These are phyloP conservation scores for Steinernema feltiae DNA, from an alignment of 1,140 invertebrate species.

Conservation along the genomic window DNA sequence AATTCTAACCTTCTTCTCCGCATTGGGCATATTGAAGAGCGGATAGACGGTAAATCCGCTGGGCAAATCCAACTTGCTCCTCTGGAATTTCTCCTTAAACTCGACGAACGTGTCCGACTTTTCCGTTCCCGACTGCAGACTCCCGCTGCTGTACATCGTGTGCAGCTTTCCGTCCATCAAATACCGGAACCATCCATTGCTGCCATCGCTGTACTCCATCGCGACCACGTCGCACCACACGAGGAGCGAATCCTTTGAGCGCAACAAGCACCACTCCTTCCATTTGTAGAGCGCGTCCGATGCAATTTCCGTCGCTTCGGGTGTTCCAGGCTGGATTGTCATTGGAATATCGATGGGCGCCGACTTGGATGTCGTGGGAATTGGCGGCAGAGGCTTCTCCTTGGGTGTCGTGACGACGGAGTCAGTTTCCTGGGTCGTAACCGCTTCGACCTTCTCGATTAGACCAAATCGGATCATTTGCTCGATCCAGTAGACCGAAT, in stretches of 20 bases:
- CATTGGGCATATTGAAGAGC: conserved; percentile 32
- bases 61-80: conserved; percentile 62
- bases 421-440: neutral
- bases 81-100: conserved; percentile 88
- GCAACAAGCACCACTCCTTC: conserved; percentile 91
- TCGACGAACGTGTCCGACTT: conserved; percentile 84
- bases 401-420: neutral
- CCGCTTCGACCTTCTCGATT: conserved; percentile 69
- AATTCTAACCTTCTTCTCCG: conserved; percentile 13
- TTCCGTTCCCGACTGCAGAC: conserved; percentile 91
- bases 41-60: conserved; percentile 22
- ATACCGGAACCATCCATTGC: conserved; percentile 97
- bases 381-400: neutral
- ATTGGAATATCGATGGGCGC: neutral
- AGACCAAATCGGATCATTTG: conserved; percentile 91
- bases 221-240: conserved; percentile 92
- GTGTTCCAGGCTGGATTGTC: conserved; percentile 57
- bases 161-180: conserved; percentile 91
- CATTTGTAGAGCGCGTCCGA: conserved; percentile 86
- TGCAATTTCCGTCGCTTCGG: conserved; percentile 79
- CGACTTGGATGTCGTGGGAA: conserved; percentile 1
- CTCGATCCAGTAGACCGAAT: conserved; percentile 82
- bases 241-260: conserved; percentile 87
- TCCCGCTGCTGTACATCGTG: conserved; percentile 96
- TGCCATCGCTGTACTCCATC: conserved; percentile 85